phyloP scores from a whole-genome alignment of 2,797 vertebrate species.

The Girardinus metallicus region DNA sequence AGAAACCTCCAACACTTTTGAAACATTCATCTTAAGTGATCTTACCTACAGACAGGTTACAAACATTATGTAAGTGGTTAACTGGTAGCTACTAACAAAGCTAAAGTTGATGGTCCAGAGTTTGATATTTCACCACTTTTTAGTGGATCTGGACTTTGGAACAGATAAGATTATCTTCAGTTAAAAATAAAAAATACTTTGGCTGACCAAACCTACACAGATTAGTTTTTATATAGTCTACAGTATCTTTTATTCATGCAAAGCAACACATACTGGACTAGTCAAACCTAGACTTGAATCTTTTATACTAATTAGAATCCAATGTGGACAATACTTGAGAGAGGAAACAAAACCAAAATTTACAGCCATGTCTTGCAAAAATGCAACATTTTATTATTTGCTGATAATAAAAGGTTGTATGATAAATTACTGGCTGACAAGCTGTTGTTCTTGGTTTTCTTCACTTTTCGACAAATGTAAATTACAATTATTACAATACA shows the following conservation, averaged over 20 bases:
- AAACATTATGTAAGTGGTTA: background rate
- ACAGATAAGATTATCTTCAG: background rate
- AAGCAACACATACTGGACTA: background rate
- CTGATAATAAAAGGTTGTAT: background rate
- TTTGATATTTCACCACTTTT: background rate
- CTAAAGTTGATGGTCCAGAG: background rate
- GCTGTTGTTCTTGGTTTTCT: background rate
- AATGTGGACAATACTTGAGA: background rate
- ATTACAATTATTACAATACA: background rate
- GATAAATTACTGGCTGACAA: background rate
- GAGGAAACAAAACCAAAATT: background rate
- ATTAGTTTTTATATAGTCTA: background rate
- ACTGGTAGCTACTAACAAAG: background rate
- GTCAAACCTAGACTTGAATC: background rate
- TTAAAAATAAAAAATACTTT: no score
- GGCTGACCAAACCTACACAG: background rate
- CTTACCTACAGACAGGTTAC: background rate
- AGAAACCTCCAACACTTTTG: background rate
- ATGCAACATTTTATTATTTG: background rate
- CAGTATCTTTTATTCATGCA: no score
- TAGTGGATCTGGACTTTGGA: background rate
- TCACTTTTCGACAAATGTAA: background rate
- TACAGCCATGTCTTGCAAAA: background rate
- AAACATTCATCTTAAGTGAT: background rate
- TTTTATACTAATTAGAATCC: background rate